A percentile compares a stretch with the other conserved stretches of the same genome.
These are phyloP conservation scores for Dascillus cervinus DNA, from an alignment of 2,888 invertebrate genomes.

Conservation along the genomic window DNA sequence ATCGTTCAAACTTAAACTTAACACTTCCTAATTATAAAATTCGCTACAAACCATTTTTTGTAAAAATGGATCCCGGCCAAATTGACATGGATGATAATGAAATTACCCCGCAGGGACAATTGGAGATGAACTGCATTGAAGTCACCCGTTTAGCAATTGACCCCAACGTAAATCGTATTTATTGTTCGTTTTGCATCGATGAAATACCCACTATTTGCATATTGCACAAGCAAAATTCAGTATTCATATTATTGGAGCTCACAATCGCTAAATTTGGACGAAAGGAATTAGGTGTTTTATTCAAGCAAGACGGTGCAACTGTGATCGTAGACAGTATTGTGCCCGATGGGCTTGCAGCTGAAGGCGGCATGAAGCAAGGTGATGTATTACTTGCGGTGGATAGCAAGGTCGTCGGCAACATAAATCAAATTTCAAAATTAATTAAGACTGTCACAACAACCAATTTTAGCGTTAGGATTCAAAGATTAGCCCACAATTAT, in stretches of 20 bases:
- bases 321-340: conserved; percentile 68
- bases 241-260: conserved; percentile 52
- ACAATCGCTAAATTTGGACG: conserved; percentile 56
- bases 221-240: conserved; percentile 40
- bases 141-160: conserved; percentile 59
- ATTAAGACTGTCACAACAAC: conserved; percentile 46
- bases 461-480: conserved; percentile 53
- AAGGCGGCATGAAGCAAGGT: conserved; percentile 64
- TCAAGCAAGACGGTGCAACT: conserved; percentile 48
- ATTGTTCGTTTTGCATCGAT: conserved; percentile 51
- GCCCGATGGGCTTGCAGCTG: conserved; percentile 69
- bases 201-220: conserved; percentile 51
- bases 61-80: conserved; percentile 61
- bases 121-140: conserved; percentile 73
- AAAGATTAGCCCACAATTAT: conserved; percentile 45
- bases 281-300: conserved; percentile 57
- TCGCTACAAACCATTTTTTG: conserved; percentile 82
- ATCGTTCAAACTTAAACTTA: too few relatives aligned
- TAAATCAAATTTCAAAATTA: conserved; percentile 65
- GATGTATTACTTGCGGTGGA: conserved; percentile 76
- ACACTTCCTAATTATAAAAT: too few relatives aligned
- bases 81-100: conserved; percentile 56
- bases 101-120: conserved; percentile 54
- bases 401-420: conserved; percentile 66
- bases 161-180: conserved; percentile 41